phyloP scores from a whole-genome alignment of 2,888 invertebrate species.

The Drosophila aldrichi region DNA sequence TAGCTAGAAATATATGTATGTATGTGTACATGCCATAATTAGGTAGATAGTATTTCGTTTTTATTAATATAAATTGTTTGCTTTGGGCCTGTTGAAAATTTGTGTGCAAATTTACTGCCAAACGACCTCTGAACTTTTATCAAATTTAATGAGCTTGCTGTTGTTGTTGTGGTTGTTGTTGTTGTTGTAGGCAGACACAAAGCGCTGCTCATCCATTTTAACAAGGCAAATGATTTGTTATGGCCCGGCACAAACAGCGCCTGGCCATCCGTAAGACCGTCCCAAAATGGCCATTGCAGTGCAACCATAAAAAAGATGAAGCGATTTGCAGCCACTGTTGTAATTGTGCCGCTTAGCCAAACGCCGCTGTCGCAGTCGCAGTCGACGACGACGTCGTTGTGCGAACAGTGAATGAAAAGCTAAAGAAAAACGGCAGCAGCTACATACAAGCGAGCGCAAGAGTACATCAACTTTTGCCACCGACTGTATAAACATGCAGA shows the following conservation, averaged over 20 bases:
- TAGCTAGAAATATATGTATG: not conserved
- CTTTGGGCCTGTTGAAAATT: constrained; percentile 18
- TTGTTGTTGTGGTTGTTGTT: not conserved
- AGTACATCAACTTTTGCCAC: constrained; percentile 65
- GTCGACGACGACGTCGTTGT: constrained; percentile 4
- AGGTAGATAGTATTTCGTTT: constrained; percentile 10
- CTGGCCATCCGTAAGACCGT: constrained; percentile 59
- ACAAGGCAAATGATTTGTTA: constrained; percentile 75
- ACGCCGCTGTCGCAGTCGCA: constrained; percentile 17
- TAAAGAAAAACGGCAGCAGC: constrained; percentile 53
- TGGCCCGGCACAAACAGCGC: constrained; percentile 49
- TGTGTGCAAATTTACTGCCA: constrained; percentile 43
- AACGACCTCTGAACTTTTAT: constrained; percentile 48
- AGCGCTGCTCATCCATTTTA: constrained; percentile 42
- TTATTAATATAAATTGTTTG: constrained; percentile 29
- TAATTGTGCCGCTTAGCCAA: constrained; percentile 73
- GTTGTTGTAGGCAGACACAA: constrained; percentile 9
- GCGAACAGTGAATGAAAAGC: constrained; percentile 41
- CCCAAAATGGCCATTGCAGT: constrained; percentile 81
- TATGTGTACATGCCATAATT: constrained; percentile 13
- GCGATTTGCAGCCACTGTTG: constrained; percentile 79
- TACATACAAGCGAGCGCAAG: constrained; percentile 38
- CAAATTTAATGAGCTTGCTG: constrained; percentile 49
- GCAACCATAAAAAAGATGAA: constrained; percentile 80
- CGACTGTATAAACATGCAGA: constrained; percentile 36